A percentile compares a stretch with the other conserved stretches of the same genome.
Conservation (phyloP, 2,888 invertebrate genomes). For the Chymomyza fuscimana region DNA sequence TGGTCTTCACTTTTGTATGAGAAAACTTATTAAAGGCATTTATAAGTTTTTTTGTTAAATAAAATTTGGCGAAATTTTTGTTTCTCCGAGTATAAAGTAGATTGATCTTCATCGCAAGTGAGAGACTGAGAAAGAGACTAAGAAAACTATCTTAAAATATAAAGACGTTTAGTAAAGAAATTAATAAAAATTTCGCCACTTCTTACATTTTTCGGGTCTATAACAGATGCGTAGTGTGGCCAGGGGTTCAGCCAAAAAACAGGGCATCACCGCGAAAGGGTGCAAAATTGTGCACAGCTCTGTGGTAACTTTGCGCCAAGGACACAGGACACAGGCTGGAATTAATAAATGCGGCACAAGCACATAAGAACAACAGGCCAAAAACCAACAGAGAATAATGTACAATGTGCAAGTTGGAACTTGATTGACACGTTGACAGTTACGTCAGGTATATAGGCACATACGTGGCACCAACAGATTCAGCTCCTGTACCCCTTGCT, state of each 20-base stretch:
- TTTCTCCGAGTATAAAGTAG: too few relatives aligned
- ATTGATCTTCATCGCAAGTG: too few relatives aligned
- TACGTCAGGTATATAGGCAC: constrained; percentile 25
- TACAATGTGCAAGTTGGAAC: constrained; percentile 36
- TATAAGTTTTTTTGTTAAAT: too few relatives aligned
- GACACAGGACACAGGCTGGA: constrained; percentile 27
- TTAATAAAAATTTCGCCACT: too few relatives aligned
- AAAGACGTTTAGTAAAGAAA: too few relatives aligned
- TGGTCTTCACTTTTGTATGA: too few relatives aligned
- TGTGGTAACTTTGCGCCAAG: constrained; percentile 8
- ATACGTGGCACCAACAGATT: constrained; percentile 20
- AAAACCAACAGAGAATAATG: constrained; percentile 23
- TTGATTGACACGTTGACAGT: constrained; percentile 78
- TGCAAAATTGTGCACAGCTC: neutral
- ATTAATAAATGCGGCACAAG: constrained; percentile 52
- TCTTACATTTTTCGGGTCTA: neutral
- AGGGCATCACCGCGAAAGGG: neutral
- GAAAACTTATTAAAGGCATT: too few relatives aligned
- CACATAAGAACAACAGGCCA: constrained; percentile 24
- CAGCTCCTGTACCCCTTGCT: constrained; percentile 57
- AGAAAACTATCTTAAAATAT: too few relatives aligned
- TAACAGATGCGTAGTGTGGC: neutral
- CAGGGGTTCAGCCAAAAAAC: neutral
- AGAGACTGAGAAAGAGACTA: too few relatives aligned
- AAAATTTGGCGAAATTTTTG: too few relatives aligned